A percentile compares a stretch with the other conserved stretches of the same genome.
Conservation (phyloP, 2,888 invertebrate genomes). For the Nymphalis urticae region DNA sequence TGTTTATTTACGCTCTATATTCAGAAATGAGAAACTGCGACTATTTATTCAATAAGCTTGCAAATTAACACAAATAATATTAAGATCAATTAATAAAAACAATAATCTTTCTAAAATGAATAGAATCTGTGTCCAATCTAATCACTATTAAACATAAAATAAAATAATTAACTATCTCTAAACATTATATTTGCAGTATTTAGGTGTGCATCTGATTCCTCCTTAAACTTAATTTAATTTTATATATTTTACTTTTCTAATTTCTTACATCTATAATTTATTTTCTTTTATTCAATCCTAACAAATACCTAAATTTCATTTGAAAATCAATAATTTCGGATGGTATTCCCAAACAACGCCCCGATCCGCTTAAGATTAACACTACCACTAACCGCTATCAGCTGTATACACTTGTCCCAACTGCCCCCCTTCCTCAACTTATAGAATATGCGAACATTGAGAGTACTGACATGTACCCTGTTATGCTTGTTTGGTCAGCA, state of each 20-base stretch:
- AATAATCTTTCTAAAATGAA: not conserved
- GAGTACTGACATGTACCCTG: slow-evolving; percentile 79
- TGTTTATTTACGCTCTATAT: not conserved
- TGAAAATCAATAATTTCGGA: slow-evolving; percentile 20
- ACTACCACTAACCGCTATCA: slow-evolving; percentile 38
- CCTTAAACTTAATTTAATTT: slow-evolving; percentile 11
- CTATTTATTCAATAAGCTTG: slow-evolving; percentile 4
- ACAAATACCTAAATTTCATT: slow-evolving; percentile 10
- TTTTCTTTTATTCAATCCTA: slow-evolving; percentile 7
- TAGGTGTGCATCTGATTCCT: slow-evolving; percentile 11
- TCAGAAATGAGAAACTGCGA: not conserved
- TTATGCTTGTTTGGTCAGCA: slow-evolving; percentile 81
- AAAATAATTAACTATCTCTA: not conserved
- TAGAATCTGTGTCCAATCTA: not conserved
- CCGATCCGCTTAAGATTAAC: slow-evolving; percentile 35
- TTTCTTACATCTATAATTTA: slow-evolving; percentile 2
- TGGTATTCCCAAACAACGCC: slow-evolving; percentile 26
- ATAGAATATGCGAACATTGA: slow-evolving; percentile 64
- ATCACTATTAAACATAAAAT: not conserved
- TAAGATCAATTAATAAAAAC: not conserved
- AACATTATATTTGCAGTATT: slow-evolving; percentile 11
- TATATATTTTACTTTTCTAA: not conserved
- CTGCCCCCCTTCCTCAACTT: slow-evolving; percentile 50
- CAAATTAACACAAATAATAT: not conserved
- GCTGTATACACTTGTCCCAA: slow-evolving; percentile 37